These are phyloP conservation scores for Aporrectodea caliginosa DNA, from an alignment of 1,140 invertebrate species.

Conservation along the genomic window DNA sequence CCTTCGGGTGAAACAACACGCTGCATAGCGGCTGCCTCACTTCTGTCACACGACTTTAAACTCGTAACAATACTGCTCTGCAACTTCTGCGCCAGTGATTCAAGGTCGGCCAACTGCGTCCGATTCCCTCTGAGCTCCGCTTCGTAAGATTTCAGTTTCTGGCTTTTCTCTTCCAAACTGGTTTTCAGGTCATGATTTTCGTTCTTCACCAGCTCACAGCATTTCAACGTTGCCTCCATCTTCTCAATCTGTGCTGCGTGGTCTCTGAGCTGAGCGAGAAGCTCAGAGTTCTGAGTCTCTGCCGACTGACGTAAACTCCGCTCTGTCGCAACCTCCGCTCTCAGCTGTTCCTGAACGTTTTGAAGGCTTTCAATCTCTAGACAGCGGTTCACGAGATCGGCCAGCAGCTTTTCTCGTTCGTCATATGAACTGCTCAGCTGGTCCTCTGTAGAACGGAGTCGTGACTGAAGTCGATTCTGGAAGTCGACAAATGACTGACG, in stretches of 20 bases:
- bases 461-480: background rate
- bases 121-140: background rate
- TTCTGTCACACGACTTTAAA: too few relatives aligned
- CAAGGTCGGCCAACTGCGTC: background rate
- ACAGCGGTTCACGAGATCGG: background rate
- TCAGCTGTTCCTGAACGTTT: background rate
- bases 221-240: background rate
- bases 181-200: background rate
- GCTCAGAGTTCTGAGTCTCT: background rate
- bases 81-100: background rate
- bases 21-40: too few relatives aligned
- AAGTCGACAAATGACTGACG: background rate
- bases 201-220: background rate
- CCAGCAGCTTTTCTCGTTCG: background rate
- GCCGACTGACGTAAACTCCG: background rate
- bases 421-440: background rate
- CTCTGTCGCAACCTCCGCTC: background rate
- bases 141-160: background rate
- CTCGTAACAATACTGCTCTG: too few relatives aligned
- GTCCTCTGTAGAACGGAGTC: background rate
- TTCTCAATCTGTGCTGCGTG: background rate
- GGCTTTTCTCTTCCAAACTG: background rate
- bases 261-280: background rate
- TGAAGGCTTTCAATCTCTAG: background rate
- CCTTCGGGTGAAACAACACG: too few relatives aligned